These are phyloP conservation scores for Dryobotodes eremita DNA, from an alignment of 2,888 invertebrate species.

Conservation along the genomic window DNA sequence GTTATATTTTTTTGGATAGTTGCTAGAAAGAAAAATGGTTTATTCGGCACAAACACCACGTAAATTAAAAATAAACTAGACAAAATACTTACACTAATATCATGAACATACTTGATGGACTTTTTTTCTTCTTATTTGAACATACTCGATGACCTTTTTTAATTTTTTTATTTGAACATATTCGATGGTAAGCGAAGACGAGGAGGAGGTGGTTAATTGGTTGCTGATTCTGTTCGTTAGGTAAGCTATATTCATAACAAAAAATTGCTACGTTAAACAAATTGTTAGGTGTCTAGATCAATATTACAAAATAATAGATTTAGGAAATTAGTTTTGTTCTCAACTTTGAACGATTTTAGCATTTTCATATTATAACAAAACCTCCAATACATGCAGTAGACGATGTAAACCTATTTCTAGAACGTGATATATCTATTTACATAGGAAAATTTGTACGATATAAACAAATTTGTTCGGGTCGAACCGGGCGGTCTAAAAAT, in stretches of 20 bases:
- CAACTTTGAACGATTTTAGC: neutral
- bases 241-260: too few relatives aligned
- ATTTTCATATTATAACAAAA: neutral
- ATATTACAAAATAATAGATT: neutral
- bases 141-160: too few relatives aligned
- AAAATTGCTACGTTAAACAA: neutral
- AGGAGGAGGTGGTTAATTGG: too few relatives aligned
- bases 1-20: neutral
- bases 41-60: too few relatives aligned
- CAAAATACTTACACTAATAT: too few relatives aligned
- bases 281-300: neutral
- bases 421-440: slow-evolving; percentile 53
- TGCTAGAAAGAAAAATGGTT: too few relatives aligned
- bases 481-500: slow-evolving; percentile 44
- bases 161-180: too few relatives aligned
- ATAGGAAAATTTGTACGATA: slow-evolving; percentile 60
- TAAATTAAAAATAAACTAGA: too few relatives aligned
- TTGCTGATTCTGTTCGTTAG: too few relatives aligned
- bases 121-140: too few relatives aligned
- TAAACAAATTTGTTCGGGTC: slow-evolving; percentile 52
- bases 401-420: slow-evolving; percentile 43
- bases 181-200: too few relatives aligned
- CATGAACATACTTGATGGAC: too few relatives aligned
- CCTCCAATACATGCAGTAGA: neutral
- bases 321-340: neutral